Base-by-base conservation (phyloP, 2,888 invertebrate genomes). In the Blera fallax region DNA sequence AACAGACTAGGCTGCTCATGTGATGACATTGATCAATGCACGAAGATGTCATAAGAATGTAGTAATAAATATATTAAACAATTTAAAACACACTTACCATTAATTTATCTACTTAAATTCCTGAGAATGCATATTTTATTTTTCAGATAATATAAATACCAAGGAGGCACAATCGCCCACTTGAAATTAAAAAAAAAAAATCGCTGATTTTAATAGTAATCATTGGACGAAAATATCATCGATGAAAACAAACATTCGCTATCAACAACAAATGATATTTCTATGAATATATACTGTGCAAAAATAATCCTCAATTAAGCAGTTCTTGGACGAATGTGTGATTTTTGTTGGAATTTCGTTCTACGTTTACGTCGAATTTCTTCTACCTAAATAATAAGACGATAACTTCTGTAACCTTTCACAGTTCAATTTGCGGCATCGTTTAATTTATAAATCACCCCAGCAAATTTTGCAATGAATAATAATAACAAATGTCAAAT, bases 371-470 rank as follows among this genome's bases (percentile, higher is more conserved):
- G 18, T 8, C 8, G 10, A 8, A 24, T 64, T 64, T 32, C 14
- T 21, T 14, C 50, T 50, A 50, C 10, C 50, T 24, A 14, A 45
- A 70, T 21, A 10, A 69, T 7, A 29, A 45, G 8, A 32, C 16
- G 69, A 70, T 70, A 52, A 24, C 65, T 37, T 67, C n/a, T 24
- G 34, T 32, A 70, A 70, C 54, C 65, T 65, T 65, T 27, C 4
- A 14, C 24, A n/a, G 27, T 16, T n/a, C n/a, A 37, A 37, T 60
- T 50, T 45, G 18, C 24, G 18, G 37, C 16, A 45, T 27, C 11
- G 11, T 50, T 50, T 45, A 43, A 56, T 60, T 50, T 40, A 40
- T 21, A 43, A 14, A 40, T 52, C 40, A 52, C 56, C 56, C 45
- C 43, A 65, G 56, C 48, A 56, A 56, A 58, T 76, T 58, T 76